phyloP scores from a whole-genome alignment of 2,888 invertebrate genomes.

The Scaptomyza reducta region DNA sequence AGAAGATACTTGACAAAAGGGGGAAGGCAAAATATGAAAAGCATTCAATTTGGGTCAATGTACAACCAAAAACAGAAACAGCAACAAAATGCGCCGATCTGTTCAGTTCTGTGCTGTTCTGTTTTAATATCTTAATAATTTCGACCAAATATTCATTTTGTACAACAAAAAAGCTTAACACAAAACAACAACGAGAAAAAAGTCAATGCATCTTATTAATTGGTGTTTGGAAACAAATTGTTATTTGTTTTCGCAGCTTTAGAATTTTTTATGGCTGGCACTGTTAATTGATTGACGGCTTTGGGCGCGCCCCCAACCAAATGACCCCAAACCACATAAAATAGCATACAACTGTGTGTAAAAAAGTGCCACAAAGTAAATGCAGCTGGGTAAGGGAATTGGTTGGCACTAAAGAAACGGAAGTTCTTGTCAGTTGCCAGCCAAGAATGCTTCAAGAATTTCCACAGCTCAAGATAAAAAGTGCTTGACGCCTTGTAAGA shows the following conservation, averaged over 20 bases:
- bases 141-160: constrained; percentile 41
- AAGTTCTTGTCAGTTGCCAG: constrained; percentile 51
- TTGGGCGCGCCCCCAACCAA: constrained; percentile 29
- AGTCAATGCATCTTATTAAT: constrained; percentile 47
- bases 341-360: too few relatives aligned
- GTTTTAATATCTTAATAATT: constrained; percentile 52
- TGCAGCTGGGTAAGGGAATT: constrained; percentile 36
- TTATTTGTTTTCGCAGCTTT: background rate
- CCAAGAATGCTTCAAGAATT: background rate
- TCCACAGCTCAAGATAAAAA: background rate
- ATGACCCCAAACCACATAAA: constrained; percentile 34
- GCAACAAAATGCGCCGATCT: background rate
- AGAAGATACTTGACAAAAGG: constrained; percentile 18
- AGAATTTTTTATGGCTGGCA: constrained; percentile 8
- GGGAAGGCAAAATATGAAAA: background rate
- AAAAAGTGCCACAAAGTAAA: constrained; percentile 37
- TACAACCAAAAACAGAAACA: constrained; percentile 21
- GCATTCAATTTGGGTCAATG: constrained; percentile 52
- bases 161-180: background rate
- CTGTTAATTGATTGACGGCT: constrained; percentile 69
- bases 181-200: constrained; percentile 2
- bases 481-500: background rate
- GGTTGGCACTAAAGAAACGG: constrained; percentile 31
- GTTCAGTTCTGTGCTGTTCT: background rate
- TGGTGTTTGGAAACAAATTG: constrained; percentile 45